These are phyloP conservation scores for Tribolium castaneum DNA, from an alignment of 1,140 invertebrate species.

Conservation along the genomic window DNA sequence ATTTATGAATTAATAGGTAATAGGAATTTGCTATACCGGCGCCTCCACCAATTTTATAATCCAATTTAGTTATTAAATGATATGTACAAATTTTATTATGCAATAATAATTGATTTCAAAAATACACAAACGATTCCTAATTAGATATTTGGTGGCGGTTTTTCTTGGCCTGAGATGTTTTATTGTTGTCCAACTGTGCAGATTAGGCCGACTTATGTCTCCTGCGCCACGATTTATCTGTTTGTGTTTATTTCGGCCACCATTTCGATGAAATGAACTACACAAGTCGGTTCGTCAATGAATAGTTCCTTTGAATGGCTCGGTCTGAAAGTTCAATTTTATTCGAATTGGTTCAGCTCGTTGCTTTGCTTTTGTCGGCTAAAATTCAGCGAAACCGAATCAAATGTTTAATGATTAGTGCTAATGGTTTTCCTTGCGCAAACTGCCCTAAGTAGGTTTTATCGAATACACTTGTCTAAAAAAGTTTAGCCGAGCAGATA, in stretches of 20 bases:
- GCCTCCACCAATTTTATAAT: slow-evolving; percentile 63
- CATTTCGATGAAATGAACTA: slow-evolving; percentile 3
- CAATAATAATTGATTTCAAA: no score
- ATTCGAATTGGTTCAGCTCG: slow-evolving; percentile 13
- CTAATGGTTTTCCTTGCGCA: slow-evolving; percentile 34
- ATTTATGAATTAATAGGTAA: not conserved
- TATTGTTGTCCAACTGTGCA: not conserved
- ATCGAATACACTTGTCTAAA: slow-evolving; percentile 33
- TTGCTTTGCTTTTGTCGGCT: slow-evolving; percentile 3
- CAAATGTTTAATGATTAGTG: slow-evolving; percentile 41
- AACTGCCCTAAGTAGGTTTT: slow-evolving; percentile 29
- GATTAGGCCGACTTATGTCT: slow-evolving; percentile 6
- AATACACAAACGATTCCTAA: no score
- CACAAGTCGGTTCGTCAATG: slow-evolving; percentile 10
- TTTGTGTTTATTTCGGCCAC: slow-evolving; percentile 22
- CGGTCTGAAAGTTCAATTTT: slow-evolving; percentile 7
- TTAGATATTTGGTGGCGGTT: no score
- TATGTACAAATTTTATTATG: no score
- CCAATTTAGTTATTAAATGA: no score
- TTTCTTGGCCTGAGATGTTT: no score
- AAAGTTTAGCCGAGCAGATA: slow-evolving; percentile 43
- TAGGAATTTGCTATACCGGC: not conserved
- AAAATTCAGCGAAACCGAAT: not conserved
- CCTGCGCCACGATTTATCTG: slow-evolving; percentile 9
- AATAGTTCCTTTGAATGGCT: not conserved